Evolutionary conservation across 2,113 vertebrate species (phyloP), one percentile per base, ranked within the genome.

Genomic region (Prionailurus bengalensis): DNA sequence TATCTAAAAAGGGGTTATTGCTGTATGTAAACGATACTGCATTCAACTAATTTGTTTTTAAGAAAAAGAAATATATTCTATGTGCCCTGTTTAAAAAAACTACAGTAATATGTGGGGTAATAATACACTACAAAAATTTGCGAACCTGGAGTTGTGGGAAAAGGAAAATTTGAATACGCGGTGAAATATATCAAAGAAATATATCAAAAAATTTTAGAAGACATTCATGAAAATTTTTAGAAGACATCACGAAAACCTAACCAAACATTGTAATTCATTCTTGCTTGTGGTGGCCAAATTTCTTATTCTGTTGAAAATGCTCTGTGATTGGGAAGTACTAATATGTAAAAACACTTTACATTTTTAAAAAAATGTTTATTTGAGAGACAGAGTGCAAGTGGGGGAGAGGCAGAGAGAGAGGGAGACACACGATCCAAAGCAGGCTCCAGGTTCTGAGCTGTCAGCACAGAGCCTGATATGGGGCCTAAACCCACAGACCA

Each of bases 291-390:
- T 63, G 89, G 70, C 12, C 74, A 79, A 48, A 82, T 78, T 81
- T 90, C 53, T 80, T 66, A 36, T 6, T 91, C 66, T 90, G 76
- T 88, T 45, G 61, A 86, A 94, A 85, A 83, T 42, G n/a, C 12
- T 84, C 9, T 74, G 39, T 45, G 53, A 85, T 63, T 84, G 55
- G 53, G 31, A 70, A 93, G 70, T 68, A 63, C 31, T 51, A 33
- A 83, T 25, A 71, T 21, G 2, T 86, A 70, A 88, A 85, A 48
- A n/a, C 14, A 1, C 19, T 71, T 78, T 4, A 15, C 5, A 5
- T 29, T 65, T 65, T 14, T 5, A 5, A 29, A 61, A 51, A 51
- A 61, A 25, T 23, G 58, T 61, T 61, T 61, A 61, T 23, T 61
- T 61, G 58, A 61, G 58, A 61, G 7, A 61, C 58, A 61, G 53